Percentiles rank a stretch among this genome's conserved stretches.
phyloP scores from a whole-genome alignment of 1,140 invertebrate species.

The Notospermus geniculatus region DNA sequence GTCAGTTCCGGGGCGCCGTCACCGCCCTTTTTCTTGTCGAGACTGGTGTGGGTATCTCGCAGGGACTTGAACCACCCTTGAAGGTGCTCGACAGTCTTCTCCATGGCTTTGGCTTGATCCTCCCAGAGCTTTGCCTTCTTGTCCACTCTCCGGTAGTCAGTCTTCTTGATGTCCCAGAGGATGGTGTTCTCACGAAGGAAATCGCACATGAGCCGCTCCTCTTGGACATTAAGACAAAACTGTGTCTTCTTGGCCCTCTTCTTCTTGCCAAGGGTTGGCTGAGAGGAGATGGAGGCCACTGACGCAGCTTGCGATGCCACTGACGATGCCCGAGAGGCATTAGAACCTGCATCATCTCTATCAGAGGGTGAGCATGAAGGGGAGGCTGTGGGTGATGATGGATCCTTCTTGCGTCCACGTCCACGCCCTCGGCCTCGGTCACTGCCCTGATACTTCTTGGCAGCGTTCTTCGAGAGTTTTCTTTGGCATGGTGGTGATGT shows the following conservation, averaged over 20 bases:
- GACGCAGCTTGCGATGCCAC: not conserved
- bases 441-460: no score
- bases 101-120: constrained; percentile 11
- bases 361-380: not conserved
- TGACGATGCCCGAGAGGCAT: no score
- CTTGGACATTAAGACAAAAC: constrained; percentile 11
- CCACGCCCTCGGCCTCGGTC: no score
- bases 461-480: no score
- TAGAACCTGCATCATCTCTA: no score
- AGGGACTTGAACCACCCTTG: constrained; percentile 15
- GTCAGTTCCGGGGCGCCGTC: constrained; percentile 14
- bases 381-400: constrained; percentile 7
- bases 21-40: constrained; percentile 12
- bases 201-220: constrained; percentile 10
- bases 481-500: no score
- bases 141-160: constrained; percentile 10
- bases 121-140: constrained; percentile 14
- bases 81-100: constrained; percentile 13
- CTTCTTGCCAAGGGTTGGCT: constrained; percentile 4
- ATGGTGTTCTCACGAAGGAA: constrained; percentile 6
- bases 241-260: constrained; percentile 8
- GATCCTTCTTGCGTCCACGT: constrained; percentile 10
- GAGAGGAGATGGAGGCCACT: constrained; percentile 7
- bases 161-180: constrained; percentile 11
- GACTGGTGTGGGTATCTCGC: constrained; percentile 9